A percentile compares a stretch with the other conserved stretches of the same genome.
These are phyloP conservation scores for Philereme vetulata DNA, from an alignment of 2,888 invertebrate species.

Conservation along the genomic window DNA sequence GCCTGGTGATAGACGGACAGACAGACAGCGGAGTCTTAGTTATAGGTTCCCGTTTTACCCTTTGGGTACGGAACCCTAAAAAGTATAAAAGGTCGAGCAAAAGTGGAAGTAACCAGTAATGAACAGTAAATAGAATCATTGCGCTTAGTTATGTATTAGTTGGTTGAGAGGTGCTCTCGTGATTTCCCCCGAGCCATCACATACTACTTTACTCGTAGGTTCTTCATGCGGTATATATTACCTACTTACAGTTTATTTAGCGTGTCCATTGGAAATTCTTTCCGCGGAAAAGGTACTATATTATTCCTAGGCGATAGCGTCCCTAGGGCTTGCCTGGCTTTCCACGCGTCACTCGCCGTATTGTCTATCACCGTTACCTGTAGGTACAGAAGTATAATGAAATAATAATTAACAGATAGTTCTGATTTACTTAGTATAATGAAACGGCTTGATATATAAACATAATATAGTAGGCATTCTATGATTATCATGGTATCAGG, in stretches of 20 bases:
- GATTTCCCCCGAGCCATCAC: conserved; percentile 62
- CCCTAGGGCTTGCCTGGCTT: conserved; percentile 15
- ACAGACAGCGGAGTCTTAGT: no score
- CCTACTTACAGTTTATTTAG: conserved; percentile 41
- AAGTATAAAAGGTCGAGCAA: neutral
- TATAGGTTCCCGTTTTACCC: no score
- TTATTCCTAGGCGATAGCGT: conserved; percentile 22
- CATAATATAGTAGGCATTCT: no score
- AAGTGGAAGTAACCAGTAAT: conserved; percentile 11
- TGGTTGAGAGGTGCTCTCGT: conserved; percentile 52
- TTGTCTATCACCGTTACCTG: conserved; percentile 15
- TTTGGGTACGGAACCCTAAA: no score
- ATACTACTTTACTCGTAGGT: conserved; percentile 49
- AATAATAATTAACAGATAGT: no score
- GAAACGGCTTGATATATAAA: no score
- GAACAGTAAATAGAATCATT: conserved; percentile 31
- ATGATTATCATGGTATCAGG: no score
- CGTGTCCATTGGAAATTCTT: conserved; percentile 35
- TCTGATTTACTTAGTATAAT: no score
- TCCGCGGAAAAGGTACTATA: conserved; percentile 22
- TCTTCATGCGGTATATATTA: conserved; percentile 44
- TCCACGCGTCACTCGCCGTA: conserved; percentile 19
- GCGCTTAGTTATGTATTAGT: conserved; percentile 34
- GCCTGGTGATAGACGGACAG: no score
- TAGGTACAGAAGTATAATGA: no score